Percentiles rank a stretch among this genome's conserved stretches.
Evolutionary conservation across 2,113 vertebrate genomes (phyloP).

Genomic region (Clinocottus analis): DNA sequence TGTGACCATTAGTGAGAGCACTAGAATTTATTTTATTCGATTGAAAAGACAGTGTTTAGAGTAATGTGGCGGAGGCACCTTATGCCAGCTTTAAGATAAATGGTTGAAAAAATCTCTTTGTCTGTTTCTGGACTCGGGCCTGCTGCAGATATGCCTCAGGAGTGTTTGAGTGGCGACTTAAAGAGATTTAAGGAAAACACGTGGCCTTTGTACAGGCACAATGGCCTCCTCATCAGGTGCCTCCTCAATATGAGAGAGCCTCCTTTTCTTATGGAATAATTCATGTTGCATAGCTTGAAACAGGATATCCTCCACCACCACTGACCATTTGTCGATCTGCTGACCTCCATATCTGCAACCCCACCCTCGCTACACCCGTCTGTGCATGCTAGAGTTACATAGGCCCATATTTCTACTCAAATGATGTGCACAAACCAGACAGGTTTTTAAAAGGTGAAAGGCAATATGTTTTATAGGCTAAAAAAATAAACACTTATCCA

Average conservation of each 20-base stretch:
- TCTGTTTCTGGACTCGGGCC: constrained; percentile 45
- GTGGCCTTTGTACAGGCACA: constrained; percentile 69
- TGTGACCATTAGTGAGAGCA: constrained; percentile 91
- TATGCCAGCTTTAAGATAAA: constrained; percentile 55
- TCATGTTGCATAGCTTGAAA: constrained; percentile 37
- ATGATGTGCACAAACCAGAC: constrained; percentile 42
- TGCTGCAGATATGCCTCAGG: constrained; percentile 37
- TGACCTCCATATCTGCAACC: constrained; percentile 57
- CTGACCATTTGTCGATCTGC: constrained; percentile 21
- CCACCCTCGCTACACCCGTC: constrained; percentile 14
- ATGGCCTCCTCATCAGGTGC: constrained; percentile 45
- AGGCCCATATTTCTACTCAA: constrained; percentile 42
- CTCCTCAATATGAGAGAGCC: constrained; percentile 3
- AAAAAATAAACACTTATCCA: constrained; percentile 64
- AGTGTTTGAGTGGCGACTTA: constrained; percentile 45
- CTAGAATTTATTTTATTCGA: constrained; percentile 80
- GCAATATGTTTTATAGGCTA: constrained; percentile 69
- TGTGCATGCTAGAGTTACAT: constrained; percentile 67
- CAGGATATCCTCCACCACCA: constrained; percentile 25
- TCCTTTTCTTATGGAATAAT: constrained; percentile 31
- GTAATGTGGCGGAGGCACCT: constrained; percentile 66
- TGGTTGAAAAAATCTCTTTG: constrained; percentile 42
- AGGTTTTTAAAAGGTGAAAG: constrained; percentile 72
- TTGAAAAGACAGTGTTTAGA: constrained; percentile 65
- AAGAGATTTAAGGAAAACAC: constrained; percentile 59